Evolutionary conservation across 2,113 vertebrate genomes (phyloP), one percentile per base, ranked within the genome.

Genomic region (Chrysemys picta): DNA sequence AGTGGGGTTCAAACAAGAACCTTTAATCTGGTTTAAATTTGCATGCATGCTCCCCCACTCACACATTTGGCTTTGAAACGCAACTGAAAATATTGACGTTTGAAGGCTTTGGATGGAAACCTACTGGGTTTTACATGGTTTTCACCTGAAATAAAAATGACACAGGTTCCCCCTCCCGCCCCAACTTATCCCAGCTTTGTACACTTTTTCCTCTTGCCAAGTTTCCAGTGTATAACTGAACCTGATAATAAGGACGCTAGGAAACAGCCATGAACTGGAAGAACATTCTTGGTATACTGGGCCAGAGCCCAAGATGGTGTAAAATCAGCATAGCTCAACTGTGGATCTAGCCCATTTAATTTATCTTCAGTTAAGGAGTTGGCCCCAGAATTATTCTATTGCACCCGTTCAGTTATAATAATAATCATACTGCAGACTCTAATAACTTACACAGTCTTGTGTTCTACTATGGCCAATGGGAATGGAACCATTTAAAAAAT

Each of bases 11-110:
- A 93, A 59, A 81, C 82, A 92, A 76, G 89, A 96, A 97, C 85
- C 93, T 95, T 94, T 96, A 95, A 95, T 89, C 91, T 95, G 89
- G 84, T 97, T 96, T 93, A 96, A 93, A 95, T 95, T 96, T 0
- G 0, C 69, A 54, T 84, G 92, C 92, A 94, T 96, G n/a, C 57
- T 92, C 84, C 81, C 82, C 92, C 88, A 97, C 95, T 96, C 96
- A 88, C 75, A 27, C 52, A 90, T 84, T 91, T 93, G 85, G 89
- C 93, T 94, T 94, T 84, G 87, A 96, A 95, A 95, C n/a, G 83
- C 79, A 84, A 27, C 87, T 97, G 81, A 76, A 54, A 59, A 22
- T 76, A 29, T 52, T 91, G 89, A 93, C 56, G 95, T 82, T 88
- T 85, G 54, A 47, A 86, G 42, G 83, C 27, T 27, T 89, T 0